phyloP scores from a whole-genome alignment of 2,113 vertebrate genomes.

The Myrmophylax atrothorax region DNA sequence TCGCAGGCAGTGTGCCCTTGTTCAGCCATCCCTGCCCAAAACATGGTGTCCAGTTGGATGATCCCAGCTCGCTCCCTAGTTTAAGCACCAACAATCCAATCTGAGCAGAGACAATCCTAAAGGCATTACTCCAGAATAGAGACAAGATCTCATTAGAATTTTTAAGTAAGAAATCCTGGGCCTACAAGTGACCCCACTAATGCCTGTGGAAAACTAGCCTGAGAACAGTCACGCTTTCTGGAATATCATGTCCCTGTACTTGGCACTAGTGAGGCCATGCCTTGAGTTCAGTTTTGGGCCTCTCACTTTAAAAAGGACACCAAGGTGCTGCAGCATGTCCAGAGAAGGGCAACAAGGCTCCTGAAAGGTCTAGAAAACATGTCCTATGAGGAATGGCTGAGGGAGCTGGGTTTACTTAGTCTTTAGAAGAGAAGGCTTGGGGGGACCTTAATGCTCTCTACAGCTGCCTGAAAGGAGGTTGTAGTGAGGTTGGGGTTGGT shows the following conservation, averaged over 20 bases:
- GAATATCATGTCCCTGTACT: not conserved
- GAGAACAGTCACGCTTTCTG: accelerated
- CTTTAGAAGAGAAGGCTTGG: not conserved
- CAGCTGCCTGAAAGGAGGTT: not conserved
- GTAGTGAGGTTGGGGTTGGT: not conserved
- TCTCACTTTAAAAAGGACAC: not conserved
- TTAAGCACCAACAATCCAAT: not conserved
- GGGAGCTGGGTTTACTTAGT: not conserved
- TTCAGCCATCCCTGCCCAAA: not conserved
- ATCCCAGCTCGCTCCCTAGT: not conserved
- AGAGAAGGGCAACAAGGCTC: not conserved
- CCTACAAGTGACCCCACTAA: not conserved
- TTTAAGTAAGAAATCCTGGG: not conserved
- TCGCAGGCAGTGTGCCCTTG: not conserved
- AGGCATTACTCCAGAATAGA: conserved; percentile 1
- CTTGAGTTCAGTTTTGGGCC: not conserved
- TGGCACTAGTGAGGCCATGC: not conserved
- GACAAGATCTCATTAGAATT: not conserved
- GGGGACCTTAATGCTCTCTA: not conserved
- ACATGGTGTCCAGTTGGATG: not conserved
- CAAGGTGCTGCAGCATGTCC: not conserved
- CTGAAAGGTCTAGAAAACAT: not conserved
- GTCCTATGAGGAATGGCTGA: not conserved
- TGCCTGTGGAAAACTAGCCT: not conserved
- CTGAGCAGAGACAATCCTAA: not conserved